A percentile compares a stretch with the other conserved stretches of the same genome.
phyloP scores from a whole-genome alignment of 2,797 vertebrate genomes.

The Astyanax mexicanus region DNA sequence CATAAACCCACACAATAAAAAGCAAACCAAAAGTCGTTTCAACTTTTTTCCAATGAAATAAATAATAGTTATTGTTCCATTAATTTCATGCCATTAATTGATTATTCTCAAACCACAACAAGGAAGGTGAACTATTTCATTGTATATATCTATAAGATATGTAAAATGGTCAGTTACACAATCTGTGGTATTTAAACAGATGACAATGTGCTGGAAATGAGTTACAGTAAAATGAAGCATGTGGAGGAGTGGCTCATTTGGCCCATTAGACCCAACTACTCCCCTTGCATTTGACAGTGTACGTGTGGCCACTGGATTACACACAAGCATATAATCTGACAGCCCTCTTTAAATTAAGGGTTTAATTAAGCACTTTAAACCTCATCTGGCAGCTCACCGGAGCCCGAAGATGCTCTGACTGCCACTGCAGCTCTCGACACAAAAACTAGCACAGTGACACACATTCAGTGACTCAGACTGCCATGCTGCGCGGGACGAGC shows the following conservation, averaged over 20 bases:
- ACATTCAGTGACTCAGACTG: conserved; percentile 66
- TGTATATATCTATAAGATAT: no score
- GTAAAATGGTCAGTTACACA: background rate
- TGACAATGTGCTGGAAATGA: background rate
- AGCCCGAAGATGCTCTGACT: conserved; percentile 65
- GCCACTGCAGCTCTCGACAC: conserved; percentile 50
- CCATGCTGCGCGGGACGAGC: conserved; percentile 35
- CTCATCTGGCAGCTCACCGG: conserved; percentile 72
- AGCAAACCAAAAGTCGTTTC: no score
- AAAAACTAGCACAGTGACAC: conserved; percentile 78
- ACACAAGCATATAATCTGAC: conserved; percentile 65
- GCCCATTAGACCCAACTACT: conserved; percentile 21
- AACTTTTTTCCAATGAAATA: no score
- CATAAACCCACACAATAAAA: background rate
- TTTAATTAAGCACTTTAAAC: conserved; percentile 78
- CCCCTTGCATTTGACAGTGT: conserved; percentile 19
- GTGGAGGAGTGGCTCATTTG: conserved; percentile 12
- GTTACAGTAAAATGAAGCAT: conserved; percentile 11
- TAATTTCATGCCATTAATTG: no score
- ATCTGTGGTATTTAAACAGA: background rate
- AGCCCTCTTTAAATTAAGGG: conserved; percentile 73
- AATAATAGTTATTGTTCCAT: no score
- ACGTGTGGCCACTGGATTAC: conserved; percentile 37
- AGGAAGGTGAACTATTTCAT: no score
- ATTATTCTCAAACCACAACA: no score